A percentile compares a stretch with the other conserved stretches of the same genome.
Evolutionary conservation across 2,797 vertebrate genomes (phyloP).

Genomic region (Sebastes taczanowskii): DNA sequence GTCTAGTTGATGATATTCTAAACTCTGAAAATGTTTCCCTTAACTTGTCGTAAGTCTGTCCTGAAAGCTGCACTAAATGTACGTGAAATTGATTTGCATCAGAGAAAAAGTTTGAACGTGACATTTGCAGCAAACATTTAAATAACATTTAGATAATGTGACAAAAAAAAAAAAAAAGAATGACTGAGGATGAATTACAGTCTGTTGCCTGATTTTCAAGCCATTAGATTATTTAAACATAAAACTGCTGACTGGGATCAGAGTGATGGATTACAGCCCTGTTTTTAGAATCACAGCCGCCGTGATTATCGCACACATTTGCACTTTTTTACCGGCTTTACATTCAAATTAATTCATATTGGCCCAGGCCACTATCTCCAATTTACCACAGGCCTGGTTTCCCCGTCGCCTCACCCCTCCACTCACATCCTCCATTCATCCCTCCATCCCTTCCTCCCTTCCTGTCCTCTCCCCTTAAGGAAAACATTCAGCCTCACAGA

Average conservation of each 20-base stretch:
- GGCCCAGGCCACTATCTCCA: neutral
- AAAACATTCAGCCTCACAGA: neutral
- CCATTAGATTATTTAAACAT: conserved; percentile 4
- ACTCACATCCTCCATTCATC: neutral
- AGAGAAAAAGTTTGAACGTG: neutral
- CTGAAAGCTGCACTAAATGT: neutral
- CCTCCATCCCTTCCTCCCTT: neutral
- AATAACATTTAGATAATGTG: neutral
- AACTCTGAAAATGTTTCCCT: neutral
- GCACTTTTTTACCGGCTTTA: conserved; percentile 1
- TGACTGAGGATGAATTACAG: neutral
- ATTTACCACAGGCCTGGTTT: neutral
- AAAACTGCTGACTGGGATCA: conserved; percentile 27
- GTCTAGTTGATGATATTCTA: too few relatives aligned
- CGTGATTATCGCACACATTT: conserved; percentile 7
- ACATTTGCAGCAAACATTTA: neutral
- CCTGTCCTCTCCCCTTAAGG: neutral
- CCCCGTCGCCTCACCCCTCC: neutral
- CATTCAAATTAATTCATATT: conserved; percentile 21
- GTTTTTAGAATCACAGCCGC: conserved; percentile 14
- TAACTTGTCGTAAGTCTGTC: neutral
- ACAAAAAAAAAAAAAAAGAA: neutral
- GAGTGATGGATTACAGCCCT: conserved; percentile 15
- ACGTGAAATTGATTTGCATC: neutral
- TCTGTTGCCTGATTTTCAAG: neutral